These are phyloP conservation scores for Osmerus eperlanus DNA, from an alignment of 2,113 vertebrate species.

Conservation along the genomic window DNA sequence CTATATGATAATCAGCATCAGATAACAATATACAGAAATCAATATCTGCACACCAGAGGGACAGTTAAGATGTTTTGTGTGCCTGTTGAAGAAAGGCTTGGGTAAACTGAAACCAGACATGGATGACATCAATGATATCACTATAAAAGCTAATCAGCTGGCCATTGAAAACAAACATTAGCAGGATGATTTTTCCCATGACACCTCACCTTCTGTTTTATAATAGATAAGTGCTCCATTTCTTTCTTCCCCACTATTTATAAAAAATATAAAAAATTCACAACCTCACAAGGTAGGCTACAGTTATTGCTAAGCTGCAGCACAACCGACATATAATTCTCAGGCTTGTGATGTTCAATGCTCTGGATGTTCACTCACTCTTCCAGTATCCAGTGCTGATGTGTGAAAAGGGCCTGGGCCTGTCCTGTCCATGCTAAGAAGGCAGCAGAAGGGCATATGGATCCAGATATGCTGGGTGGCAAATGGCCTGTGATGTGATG, in stretches of 20 bases:
- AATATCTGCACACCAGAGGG: constrained; percentile 21
- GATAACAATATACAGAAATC: constrained; percentile 19
- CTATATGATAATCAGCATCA: constrained; percentile 23
- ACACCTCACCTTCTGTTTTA: too few species aligned
- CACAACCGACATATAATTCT: constrained; percentile 36
- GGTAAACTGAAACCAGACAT: constrained; percentile 16
- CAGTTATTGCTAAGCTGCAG: constrained; percentile 32
- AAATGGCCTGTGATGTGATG: constrained; percentile 62
- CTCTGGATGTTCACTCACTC: constrained; percentile 48
- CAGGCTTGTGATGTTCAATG: constrained; percentile 46
- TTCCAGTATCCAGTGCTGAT: constrained; percentile 37
- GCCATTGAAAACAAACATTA: too few species aligned
- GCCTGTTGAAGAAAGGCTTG: constrained; percentile 4
- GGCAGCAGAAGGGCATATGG: constrained; percentile 30
- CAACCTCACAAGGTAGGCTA: constrained; percentile 19
- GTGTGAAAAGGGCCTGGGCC: constrained; percentile 38
- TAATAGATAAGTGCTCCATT: too few species aligned
- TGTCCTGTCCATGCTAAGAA: constrained; percentile 49
- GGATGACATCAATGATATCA: background rate
- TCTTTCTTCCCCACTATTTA: too few species aligned
- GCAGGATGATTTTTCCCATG: too few species aligned
- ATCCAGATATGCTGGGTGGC: constrained; percentile 36
- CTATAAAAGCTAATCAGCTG: too few species aligned
- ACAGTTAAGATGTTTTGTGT: background rate
- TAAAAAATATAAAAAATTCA: background rate